Evolutionary conservation across 23 tunicate genomes (phyloP).

Genomic region (Oikopleura vanhoeffeni): DNA sequence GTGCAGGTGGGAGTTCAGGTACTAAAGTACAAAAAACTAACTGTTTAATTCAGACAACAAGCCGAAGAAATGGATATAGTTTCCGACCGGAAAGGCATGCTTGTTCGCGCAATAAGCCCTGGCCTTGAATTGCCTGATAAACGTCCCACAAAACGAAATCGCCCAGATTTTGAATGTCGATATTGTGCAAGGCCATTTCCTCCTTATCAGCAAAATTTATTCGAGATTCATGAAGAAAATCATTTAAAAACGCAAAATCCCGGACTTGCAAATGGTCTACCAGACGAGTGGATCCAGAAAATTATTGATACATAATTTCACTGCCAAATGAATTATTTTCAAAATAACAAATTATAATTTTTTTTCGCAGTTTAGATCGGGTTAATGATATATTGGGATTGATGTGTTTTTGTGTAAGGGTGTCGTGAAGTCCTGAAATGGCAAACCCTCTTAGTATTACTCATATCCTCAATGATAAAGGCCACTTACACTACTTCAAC

Average conservation of each 20-base stretch:
- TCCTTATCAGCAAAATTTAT: not conserved
- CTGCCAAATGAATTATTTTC: too few relatives aligned
- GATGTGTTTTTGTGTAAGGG: too few relatives aligned
- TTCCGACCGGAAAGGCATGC: not conserved
- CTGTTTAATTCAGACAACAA: too few relatives aligned
- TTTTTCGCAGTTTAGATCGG: too few relatives aligned
- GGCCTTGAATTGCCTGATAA: not conserved
- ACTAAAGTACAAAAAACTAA: too few relatives aligned
- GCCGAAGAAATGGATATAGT: not conserved
- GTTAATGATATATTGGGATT: too few relatives aligned
- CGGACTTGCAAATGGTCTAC: not conserved
- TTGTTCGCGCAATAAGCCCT: not conserved
- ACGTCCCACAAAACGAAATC: not conserved
- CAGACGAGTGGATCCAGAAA: not conserved
- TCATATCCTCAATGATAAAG: not conserved
- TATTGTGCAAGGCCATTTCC: not conserved
- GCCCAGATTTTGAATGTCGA: not conserved
- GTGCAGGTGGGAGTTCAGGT: too few relatives aligned
- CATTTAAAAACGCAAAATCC: not conserved
- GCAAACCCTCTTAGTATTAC: not conserved
- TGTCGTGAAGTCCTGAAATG: too few relatives aligned
- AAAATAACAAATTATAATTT: too few relatives aligned
- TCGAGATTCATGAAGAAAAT: not conserved
- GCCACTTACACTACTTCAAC: not conserved
- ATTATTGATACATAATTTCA: too few relatives aligned